Percentiles rank a stretch among this genome's conserved stretches.
Conservation (phyloP, 2,113 vertebrate genomes). For the Anguilla japonica region DNA sequence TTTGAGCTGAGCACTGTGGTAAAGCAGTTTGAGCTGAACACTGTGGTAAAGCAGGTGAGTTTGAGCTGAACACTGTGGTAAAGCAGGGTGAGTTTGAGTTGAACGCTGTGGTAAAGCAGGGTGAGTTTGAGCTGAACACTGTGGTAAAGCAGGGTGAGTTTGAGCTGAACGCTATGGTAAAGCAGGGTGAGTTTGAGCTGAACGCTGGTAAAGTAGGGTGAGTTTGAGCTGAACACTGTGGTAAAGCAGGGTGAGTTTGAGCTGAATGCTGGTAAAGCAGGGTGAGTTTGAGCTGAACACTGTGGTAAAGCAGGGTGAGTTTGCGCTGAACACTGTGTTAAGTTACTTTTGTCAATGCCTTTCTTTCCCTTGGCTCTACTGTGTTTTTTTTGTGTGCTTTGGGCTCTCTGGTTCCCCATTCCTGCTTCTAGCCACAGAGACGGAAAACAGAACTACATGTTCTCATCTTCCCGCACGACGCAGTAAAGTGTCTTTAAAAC, state of each 20-base stretch:
- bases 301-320: conserved; percentile 52
- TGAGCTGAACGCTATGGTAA: no score
- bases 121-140: not conserved
- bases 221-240: conserved; percentile 8
- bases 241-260: conserved; percentile 34
- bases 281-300: not conserved
- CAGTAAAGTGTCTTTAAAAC: conserved; percentile 32
- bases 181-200: no score
- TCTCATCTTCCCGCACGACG: conserved; percentile 40
- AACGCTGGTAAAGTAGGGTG: not conserved
- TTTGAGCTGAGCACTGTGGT: no score
- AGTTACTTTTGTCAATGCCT: conserved; percentile 22
- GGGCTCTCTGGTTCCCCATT: conserved; percentile 27
- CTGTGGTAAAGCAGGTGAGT: no score
- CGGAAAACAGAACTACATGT: conserved; percentile 35
- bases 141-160: no score
- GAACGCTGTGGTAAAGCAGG: no score
- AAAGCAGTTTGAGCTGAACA: no score
- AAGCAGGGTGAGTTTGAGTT: no score
- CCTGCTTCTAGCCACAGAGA: conserved; percentile 47
- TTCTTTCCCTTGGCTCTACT: conserved; percentile 41
- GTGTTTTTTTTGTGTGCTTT: conserved; percentile 41
- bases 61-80: no score
- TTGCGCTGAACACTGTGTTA: conserved; percentile 24
- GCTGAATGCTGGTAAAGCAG: not conserved